A percentile compares a stretch with the other conserved stretches of the same genome.
Conservation (phyloP, 2,888 invertebrate species). For the Drosophila nr. perissopoda region DNA sequence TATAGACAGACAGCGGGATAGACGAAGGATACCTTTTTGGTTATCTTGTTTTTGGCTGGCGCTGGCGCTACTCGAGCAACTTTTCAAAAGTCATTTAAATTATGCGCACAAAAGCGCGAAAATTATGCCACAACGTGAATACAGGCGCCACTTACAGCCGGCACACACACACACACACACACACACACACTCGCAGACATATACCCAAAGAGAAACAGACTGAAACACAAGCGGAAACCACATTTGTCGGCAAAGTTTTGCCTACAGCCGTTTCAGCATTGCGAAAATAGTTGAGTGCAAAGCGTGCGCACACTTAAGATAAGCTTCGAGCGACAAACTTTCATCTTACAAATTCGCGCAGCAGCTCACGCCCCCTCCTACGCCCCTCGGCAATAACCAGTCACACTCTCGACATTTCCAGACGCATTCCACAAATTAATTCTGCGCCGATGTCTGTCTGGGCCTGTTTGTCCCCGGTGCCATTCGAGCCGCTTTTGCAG, state of each 20-base stretch:
- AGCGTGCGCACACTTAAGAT: constrained; percentile 78
- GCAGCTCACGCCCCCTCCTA: not conserved
- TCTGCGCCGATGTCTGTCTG: constrained; percentile 52
- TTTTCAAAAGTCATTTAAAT: constrained; percentile 81
- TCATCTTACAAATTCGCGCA: constrained; percentile 74
- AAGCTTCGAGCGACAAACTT: constrained; percentile 76
- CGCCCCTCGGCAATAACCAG: not conserved
- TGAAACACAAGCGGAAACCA: constrained; percentile 60
- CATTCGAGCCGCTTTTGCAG: constrained; percentile 54
- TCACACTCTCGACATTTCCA: constrained; percentile 17
- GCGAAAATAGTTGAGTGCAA: constrained; percentile 74
- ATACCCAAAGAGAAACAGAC: constrained; percentile 8
- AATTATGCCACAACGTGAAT: constrained; percentile 75
- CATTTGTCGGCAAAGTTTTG: constrained; percentile 73
- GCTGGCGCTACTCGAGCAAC: constrained; percentile 69
- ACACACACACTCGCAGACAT: constrained; percentile 23
- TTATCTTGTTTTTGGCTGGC: constrained; percentile 57
- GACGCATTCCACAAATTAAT: constrained; percentile 76
- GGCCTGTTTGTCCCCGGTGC: constrained; percentile 16
- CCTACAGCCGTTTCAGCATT: constrained; percentile 50
- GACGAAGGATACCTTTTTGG: constrained; percentile 45
- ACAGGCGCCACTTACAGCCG: constrained; percentile 75
- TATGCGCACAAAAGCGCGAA: constrained; percentile 78
- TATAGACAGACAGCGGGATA: constrained; percentile 18
- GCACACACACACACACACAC: constrained; percentile 28